phyloP scores from a whole-genome alignment of 2,888 invertebrate genomes.

The Drosophila monieri region DNA sequence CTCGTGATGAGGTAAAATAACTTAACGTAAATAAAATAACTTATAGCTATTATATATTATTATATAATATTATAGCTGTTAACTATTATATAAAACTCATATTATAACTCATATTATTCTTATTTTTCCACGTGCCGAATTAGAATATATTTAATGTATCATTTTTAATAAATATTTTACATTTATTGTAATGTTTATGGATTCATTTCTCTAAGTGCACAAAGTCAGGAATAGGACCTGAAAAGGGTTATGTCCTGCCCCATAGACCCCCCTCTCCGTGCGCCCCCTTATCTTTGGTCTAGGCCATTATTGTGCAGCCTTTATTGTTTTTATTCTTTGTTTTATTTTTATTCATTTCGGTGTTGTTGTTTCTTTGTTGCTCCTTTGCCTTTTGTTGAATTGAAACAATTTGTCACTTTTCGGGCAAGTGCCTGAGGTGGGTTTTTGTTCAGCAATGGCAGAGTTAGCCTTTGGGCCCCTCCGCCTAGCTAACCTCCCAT shows the following conservation, averaged over 20 bases:
- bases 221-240: slow-evolving; percentile 3
- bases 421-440: slow-evolving; percentile 63
- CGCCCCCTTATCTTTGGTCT: slow-evolving; percentile 24
- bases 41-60: too few relatives aligned
- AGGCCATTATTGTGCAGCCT: slow-evolving; percentile 33
- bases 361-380: slow-evolving; percentile 39
- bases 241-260: slow-evolving; percentile 60
- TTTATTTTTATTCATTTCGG: slow-evolving; percentile 28
- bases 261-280: slow-evolving; percentile 1
- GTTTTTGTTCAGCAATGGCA: slow-evolving; percentile 47
- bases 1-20: too few relatives aligned
- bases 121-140: too few relatives aligned
- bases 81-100: too few relatives aligned
- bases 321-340: slow-evolving; percentile 44
- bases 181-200: neutral
- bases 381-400: slow-evolving; percentile 73
- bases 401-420: slow-evolving; percentile 77
- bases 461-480: slow-evolving; percentile 13
- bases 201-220: neutral
- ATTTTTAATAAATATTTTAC: too few relatives aligned
- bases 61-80: too few relatives aligned
- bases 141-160: too few relatives aligned
- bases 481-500: neutral
- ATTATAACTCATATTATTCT: too few relatives aligned
- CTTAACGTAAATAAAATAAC: too few relatives aligned